These are phyloP conservation scores for Macrophya alboannulata DNA, from an alignment of 2,888 invertebrate species.

Conservation along the genomic window DNA sequence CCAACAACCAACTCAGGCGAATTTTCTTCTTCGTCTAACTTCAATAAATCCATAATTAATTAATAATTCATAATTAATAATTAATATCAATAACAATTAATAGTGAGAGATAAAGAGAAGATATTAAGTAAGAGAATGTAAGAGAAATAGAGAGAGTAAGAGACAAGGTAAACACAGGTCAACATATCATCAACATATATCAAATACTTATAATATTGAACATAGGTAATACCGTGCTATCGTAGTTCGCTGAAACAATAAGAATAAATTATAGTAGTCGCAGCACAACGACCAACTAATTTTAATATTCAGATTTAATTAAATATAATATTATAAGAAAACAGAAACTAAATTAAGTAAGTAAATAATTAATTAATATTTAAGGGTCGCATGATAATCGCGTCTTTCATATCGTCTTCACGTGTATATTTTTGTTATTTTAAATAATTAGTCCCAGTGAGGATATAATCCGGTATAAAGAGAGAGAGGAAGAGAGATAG, in stretches of 20 bases:
- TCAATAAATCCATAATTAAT: constrained; percentile 64
- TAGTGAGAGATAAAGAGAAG: constrained; percentile 57
- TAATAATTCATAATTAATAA: constrained; percentile 72
- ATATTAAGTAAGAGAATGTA: neutral
- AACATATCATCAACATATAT: constrained; percentile 68
- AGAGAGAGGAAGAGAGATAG: neutral
- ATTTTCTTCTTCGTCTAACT: constrained; percentile 72
- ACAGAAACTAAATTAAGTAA: neutral
- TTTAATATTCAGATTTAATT: neutral
- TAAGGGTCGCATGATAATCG: neutral
- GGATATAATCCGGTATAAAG: constrained; percentile 66
- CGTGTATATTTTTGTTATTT: neutral
- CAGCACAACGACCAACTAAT: constrained; percentile 54
- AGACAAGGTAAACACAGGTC: constrained; percentile 76
- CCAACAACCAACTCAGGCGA: constrained; percentile 77
- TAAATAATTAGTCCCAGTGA: constrained; percentile 79
- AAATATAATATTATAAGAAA: neutral
- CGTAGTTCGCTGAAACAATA: constrained; percentile 78
- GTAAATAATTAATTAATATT: neutral
- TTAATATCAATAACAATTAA: constrained; percentile 70
- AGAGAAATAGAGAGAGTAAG: neutral
- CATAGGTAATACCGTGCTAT: constrained; percentile 78
- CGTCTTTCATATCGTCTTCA: neutral
- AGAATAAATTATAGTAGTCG: constrained; percentile 77
- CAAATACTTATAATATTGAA: constrained; percentile 76